Evolutionary conservation across 2,797 vertebrate species (phyloP).

Genomic region (Halcyon badia): DNA sequence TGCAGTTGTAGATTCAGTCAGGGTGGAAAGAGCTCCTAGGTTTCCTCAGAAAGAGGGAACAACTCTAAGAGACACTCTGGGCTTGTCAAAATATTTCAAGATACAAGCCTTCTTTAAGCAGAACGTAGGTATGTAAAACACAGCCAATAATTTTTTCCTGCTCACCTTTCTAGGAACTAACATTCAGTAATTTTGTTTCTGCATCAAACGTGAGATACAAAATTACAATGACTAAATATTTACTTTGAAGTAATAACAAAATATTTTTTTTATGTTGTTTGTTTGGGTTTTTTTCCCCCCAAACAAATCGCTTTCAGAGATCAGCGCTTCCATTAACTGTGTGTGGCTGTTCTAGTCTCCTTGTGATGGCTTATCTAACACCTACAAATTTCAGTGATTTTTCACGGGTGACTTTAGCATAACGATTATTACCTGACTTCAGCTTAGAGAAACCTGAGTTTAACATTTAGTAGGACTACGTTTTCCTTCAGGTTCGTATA

Average conservation of each 20-base stretch:
- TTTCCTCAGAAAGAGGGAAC: neutral
- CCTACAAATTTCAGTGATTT: slow-evolving; percentile 44
- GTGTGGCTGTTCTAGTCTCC: neutral
- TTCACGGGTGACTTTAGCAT: neutral
- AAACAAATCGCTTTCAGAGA: neutral
- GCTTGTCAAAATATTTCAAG: neutral
- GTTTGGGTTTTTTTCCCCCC: neutral
- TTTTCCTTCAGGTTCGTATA: neutral
- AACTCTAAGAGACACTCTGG: neutral
- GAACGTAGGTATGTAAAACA: neutral
- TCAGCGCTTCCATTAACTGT: slow-evolving; percentile 15
- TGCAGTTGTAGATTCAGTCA: neutral
- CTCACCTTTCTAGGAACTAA: slow-evolving; percentile 36
- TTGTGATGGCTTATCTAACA: slow-evolving; percentile 39
- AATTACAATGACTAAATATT: neutral
- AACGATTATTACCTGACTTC: slow-evolving; percentile 17
- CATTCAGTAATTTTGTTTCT: neutral
- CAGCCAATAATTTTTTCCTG: neutral
- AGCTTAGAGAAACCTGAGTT: neutral
- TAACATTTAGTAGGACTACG: neutral
- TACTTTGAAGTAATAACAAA: slow-evolving; percentile 22
- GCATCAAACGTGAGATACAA: neutral
- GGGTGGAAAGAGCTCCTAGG: neutral
- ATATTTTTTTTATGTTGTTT: neutral
- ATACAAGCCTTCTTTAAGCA: neutral